A percentile compares a stretch with the other conserved stretches of the same genome.
Evolutionary conservation across 92 coral and sea anemone genomes (phyloP).

Genomic region (Montipora capitata): DNA sequence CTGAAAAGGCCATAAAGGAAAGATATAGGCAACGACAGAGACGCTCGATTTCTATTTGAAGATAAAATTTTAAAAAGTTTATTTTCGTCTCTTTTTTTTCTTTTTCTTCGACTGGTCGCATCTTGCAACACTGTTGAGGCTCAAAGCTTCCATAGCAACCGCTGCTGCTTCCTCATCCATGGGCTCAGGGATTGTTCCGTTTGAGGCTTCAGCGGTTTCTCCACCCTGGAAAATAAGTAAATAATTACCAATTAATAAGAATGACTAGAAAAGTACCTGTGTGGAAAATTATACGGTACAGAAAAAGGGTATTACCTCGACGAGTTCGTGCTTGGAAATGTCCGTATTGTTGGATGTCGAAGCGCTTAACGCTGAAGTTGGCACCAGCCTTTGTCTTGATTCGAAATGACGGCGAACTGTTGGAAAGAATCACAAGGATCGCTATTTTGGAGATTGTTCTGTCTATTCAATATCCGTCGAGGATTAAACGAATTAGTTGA

Average conservation of each 20-base stretch:
- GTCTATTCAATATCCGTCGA: no score
- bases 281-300: no score
- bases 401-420: slow-evolving; percentile 91
- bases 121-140: slow-evolving; percentile 35
- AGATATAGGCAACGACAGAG: background rate
- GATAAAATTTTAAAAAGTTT: background rate
- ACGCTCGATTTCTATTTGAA: background rate
- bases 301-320: slow-evolving; percentile 4
- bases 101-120: slow-evolving; percentile 79
- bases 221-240: background rate
- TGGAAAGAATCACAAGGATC: background rate
- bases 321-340: background rate
- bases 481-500: no score
- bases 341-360: slow-evolving; percentile 11
- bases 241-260: background rate
- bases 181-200: slow-evolving; percentile 56
- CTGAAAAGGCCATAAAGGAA: background rate
- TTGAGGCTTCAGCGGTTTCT: background rate
- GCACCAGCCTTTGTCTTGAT: slow-evolving; percentile 84
- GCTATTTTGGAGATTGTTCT: no score
- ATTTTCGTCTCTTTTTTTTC: slow-evolving; percentile 68
- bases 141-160: slow-evolving; percentile 84
- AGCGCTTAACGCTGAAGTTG: slow-evolving; percentile 27
- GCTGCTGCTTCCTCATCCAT: slow-evolving; percentile 92
- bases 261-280: background rate